phyloP scores from a whole-genome alignment of 2,797 vertebrate genomes.

The Acrossocheilus wenchowensis region DNA sequence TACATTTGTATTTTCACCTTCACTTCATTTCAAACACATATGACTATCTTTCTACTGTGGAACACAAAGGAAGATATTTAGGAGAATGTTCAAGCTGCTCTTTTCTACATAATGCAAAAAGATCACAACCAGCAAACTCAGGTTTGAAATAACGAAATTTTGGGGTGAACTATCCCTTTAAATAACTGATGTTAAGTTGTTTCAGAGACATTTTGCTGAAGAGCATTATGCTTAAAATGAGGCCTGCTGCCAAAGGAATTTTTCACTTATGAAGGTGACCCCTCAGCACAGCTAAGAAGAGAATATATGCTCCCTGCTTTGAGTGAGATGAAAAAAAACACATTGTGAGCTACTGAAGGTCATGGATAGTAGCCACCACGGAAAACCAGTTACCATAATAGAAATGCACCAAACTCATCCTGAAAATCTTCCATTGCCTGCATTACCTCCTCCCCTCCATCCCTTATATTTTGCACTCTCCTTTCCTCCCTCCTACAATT shows the following conservation, averaged over 20 bases:
- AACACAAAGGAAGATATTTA: not conserved
- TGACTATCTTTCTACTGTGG: not conserved
- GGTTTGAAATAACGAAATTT: not conserved
- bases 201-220: not conserved
- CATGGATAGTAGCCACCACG: slow-evolving; percentile 22
- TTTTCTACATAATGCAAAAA: not conserved
- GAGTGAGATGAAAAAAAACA: not conserved
- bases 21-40: not conserved
- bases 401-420: slow-evolving; percentile 44
- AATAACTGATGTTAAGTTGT: not conserved
- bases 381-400: slow-evolving; percentile 55
- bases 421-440: not conserved
- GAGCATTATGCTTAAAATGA: not conserved
- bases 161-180: not conserved
- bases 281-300: not conserved
- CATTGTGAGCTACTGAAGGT: slow-evolving; percentile 39
- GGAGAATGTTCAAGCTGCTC: not conserved
- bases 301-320: slow-evolving; percentile 20
- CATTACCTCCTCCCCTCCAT: not conserved
- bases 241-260: slow-evolving; percentile 11
- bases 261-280: slow-evolving; percentile 1
- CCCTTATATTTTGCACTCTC: not conserved
- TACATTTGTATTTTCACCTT: not conserved
- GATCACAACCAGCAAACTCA: not conserved
- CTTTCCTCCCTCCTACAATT: slow-evolving; percentile 42